Percentiles rank a stretch among this genome's conserved stretches.
These are phyloP conservation scores for Morus bassanus DNA, from an alignment of 2,797 vertebrate species.

Conservation along the genomic window DNA sequence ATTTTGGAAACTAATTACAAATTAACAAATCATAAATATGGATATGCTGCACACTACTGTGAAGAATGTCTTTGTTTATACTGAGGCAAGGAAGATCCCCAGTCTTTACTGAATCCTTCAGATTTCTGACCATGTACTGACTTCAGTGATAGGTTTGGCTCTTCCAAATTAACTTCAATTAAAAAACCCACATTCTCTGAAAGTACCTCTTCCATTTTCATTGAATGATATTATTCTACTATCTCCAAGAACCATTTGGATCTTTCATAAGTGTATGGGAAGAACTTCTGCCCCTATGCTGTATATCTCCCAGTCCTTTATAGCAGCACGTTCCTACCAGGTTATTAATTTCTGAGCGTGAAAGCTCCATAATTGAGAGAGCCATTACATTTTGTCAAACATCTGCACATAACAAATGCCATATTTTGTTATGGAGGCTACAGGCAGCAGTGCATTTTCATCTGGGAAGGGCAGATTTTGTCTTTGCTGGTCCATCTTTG, in stretches of 20 bases:
- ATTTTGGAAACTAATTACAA: conserved; percentile 40
- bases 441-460: neutral
- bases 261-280: neutral
- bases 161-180: neutral
- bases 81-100: neutral
- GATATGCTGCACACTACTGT: neutral
- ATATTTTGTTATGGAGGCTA: neutral
- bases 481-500: neutral
- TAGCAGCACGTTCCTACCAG: neutral
- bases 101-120: neutral
- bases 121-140: neutral
- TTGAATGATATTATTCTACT: neutral
- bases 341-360: neutral
- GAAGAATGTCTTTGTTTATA: neutral
- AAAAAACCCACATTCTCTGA: neutral
- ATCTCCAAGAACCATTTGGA: neutral
- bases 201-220: neutral
- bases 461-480: neutral
- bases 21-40: conserved; percentile 42
- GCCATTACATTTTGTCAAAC: neutral
- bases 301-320: neutral
- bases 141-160: neutral
- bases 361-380: neutral
- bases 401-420: neutral
- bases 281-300: neutral